A percentile compares a stretch with the other conserved stretches of the same genome.
Evolutionary conservation across 2,797 vertebrate genomes (phyloP).

Genomic region (Salmo trutta): DNA sequence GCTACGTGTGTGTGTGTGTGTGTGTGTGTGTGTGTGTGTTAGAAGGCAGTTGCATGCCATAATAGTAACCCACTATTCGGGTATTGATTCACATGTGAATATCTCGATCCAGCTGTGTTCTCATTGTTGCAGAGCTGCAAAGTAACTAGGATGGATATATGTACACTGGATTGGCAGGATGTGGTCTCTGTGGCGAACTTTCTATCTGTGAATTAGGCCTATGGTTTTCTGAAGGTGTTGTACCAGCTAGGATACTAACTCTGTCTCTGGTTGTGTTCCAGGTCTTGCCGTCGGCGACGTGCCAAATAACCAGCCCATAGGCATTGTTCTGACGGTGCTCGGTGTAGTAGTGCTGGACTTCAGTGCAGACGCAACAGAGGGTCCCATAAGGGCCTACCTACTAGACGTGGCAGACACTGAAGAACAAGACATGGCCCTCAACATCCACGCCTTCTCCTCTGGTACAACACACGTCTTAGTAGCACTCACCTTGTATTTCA

Average conservation of each 20-base stretch:
- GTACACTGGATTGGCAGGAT: background rate
- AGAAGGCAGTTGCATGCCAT: background rate
- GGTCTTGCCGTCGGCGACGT: slow-evolving; percentile 88
- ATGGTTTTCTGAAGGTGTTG: background rate
- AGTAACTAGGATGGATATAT: slow-evolving; percentile 1
- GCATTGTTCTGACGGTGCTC: slow-evolving; percentile 93
- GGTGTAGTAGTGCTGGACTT: slow-evolving; percentile 97
- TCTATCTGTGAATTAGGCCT: background rate
- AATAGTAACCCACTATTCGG: background rate
- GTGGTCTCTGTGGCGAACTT: background rate
- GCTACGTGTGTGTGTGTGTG: slow-evolving; percentile 14
- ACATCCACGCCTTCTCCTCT: slow-evolving; percentile 95
- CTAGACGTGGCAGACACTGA: slow-evolving; percentile 94
- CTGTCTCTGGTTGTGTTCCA: slow-evolving; percentile 26
- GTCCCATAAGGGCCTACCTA: slow-evolving; percentile 94
- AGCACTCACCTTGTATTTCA: background rate
- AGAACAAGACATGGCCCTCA: slow-evolving; percentile 98
- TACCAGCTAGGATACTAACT: background rate
- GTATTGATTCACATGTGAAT: background rate
- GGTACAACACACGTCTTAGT: slow-evolving; percentile 69
- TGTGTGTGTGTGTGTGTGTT: slow-evolving; percentile 5
- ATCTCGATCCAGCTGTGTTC: background rate
- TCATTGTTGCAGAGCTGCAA: slow-evolving; percentile 5
- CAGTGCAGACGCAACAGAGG: slow-evolving; percentile 90
- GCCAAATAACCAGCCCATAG: slow-evolving; percentile 85